Percentiles rank a stretch among this genome's conserved stretches.
These are phyloP conservation scores for Pararge aegeria DNA, from an alignment of 1,140 invertebrate species.

Conservation along the genomic window DNA sequence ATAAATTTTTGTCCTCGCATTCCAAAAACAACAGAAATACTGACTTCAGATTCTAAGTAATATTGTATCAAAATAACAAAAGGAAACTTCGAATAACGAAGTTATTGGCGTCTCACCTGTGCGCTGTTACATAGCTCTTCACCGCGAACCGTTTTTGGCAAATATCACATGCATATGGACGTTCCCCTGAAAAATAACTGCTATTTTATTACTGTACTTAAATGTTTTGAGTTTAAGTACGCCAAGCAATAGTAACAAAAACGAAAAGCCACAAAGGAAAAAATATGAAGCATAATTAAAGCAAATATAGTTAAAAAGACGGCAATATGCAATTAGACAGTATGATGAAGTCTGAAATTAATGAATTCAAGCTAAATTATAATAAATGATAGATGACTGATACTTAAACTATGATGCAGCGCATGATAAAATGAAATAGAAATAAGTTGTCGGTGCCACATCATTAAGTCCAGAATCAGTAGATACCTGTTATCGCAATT, in stretches of 20 bases:
- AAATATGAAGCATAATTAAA: constrained; percentile 40
- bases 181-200: constrained; percentile 73
- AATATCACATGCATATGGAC: constrained; percentile 87
- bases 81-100: not conserved
- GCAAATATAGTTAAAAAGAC: constrained; percentile 70
- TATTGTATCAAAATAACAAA: not conserved
- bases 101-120: constrained; percentile 66
- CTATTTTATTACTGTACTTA: constrained; percentile 4
- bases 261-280: constrained; percentile 29
- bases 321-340: constrained; percentile 74
- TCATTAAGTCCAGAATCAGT: constrained; percentile 49
- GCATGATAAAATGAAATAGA: constrained; percentile 50
- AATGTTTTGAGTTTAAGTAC: constrained; percentile 3
- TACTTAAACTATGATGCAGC: constrained; percentile 65
- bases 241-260: constrained; percentile 13
- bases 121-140: constrained; percentile 88
- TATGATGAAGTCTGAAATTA: constrained; percentile 65
- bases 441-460: constrained; percentile 73
- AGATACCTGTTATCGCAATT: constrained; percentile 66
- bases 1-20: too few species aligned
- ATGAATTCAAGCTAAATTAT: constrained; percentile 65
- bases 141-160: constrained; percentile 88
- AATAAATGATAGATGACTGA: constrained; percentile 52
- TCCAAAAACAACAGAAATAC: too few species aligned
- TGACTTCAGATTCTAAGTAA: not conserved